Base-by-base conservation (phyloP, 1,140 invertebrate species). In the Drosophila nigrodunni region DNA sequence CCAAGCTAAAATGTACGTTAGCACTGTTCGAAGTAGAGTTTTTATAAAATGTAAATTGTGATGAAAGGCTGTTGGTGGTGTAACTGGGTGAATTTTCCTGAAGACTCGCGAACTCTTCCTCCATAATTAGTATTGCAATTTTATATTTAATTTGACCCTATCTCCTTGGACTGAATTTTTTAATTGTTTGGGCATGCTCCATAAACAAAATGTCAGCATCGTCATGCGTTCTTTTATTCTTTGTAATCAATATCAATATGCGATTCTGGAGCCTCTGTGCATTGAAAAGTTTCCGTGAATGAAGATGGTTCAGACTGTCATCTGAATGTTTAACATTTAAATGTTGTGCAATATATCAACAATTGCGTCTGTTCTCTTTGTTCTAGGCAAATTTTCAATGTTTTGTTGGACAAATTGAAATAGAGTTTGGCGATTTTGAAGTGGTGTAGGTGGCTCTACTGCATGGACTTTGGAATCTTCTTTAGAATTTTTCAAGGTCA, bases 11-110 rank as follows among this genome's bases (percentile, higher is more conserved):
- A 55, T 55, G 9, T 13, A 18, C 37, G 34, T 55, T 55, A 37
- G 52, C 30, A 18, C 18, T 18, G 18, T 18, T 18, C 18, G 18
- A 18, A 37, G 21, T 50, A 25, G 49, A 30, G 35, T 13, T 55
- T n/a, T 37, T 55, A 37, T 55, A 34, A 55, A 55, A 55, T 55
- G 52, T 37, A 39, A 55, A 55, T 37, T 55, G 52, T 55, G 52
- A 55, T 55, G 52, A 37, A 37, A 39, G 52, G 52, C 52, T 55
- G 37, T 55, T 55, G 52, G 49, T 52, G 11, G 49, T 34, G 49
- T 30, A 52, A 52, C 49, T 44, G 11, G 43, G n/a, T 44, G 43
- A 44, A 44, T 44, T 44, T 15, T 44, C n/a, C 11, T 44, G 11
- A 44, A 44, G 43, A 44, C 11, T 52, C 52, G 52, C 52, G 30